These are phyloP conservation scores for Drosophila rubida DNA, from an alignment of 2,888 invertebrate genomes.

Conservation along the genomic window DNA sequence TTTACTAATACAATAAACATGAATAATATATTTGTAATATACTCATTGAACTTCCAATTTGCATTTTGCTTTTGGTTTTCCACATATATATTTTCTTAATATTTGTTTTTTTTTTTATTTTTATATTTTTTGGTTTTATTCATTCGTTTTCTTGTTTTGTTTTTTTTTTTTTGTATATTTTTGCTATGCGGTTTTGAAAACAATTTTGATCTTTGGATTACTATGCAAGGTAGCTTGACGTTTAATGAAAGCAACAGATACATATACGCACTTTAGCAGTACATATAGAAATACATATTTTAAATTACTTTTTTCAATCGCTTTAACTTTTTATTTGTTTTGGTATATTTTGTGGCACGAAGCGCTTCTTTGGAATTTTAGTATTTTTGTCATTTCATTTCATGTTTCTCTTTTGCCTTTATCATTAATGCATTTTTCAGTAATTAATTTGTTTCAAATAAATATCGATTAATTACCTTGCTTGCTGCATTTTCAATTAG, in stretches of 20 bases:
- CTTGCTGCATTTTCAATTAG: slow-evolving; percentile 28
- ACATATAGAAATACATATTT: slow-evolving; percentile 9
- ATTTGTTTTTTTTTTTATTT: background rate
- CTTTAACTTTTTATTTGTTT: slow-evolving; percentile 14
- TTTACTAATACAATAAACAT: slow-evolving; percentile 77
- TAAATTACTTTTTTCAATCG: background rate
- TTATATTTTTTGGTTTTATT: background rate
- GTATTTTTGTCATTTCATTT: slow-evolving; percentile 6
- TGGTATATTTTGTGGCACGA: slow-evolving; percentile 52
- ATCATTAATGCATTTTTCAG: slow-evolving; percentile 43
- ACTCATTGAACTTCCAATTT: slow-evolving; percentile 31
- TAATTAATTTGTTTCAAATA: slow-evolving; percentile 71
- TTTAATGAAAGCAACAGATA: slow-evolving; percentile 60
- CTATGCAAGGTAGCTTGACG: slow-evolving; percentile 76
- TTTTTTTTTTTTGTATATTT: slow-evolving; percentile 68
- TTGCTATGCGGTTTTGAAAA: slow-evolving; percentile 71
- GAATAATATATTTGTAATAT: slow-evolving; percentile 66
- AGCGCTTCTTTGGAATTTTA: slow-evolving; percentile 45
- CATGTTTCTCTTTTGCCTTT: background rate
- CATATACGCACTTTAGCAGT: slow-evolving; percentile 27
- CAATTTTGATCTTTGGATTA: slow-evolving; percentile 76
- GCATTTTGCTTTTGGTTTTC: slow-evolving; percentile 13
- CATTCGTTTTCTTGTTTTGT: background rate
- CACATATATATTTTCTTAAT: slow-evolving; percentile 4
- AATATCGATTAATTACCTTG: slow-evolving; percentile 73